Percentiles rank a stretch among this genome's conserved stretches.
Conservation (phyloP, 2,113 vertebrate species). For the Daubentonia madagascariensis region DNA sequence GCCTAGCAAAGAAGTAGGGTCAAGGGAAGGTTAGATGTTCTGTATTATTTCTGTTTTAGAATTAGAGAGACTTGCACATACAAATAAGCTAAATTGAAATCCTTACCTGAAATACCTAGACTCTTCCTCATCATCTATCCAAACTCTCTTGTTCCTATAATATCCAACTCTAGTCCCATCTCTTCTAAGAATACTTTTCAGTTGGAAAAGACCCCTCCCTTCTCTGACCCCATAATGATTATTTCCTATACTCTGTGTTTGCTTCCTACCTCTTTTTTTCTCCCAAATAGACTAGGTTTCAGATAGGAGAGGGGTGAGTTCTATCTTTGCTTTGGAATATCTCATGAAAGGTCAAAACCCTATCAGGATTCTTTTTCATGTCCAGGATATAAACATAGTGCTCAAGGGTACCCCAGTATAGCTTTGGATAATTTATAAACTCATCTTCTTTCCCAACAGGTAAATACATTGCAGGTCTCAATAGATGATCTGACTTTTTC, state of each 20-base stretch:
- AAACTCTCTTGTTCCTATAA: not conserved
- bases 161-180: not conserved
- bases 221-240: not conserved
- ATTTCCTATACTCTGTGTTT: not conserved
- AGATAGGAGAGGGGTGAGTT: not conserved
- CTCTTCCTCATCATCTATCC: not conserved
- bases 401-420: not conserved
- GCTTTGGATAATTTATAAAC: not conserved
- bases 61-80: not conserved
- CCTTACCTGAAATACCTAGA: not conserved
- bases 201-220: not conserved
- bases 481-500: not conserved
- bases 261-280: not conserved
- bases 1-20: not conserved
- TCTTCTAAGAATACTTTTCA: not conserved
- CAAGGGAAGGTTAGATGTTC: not conserved
- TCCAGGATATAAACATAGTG: not conserved
- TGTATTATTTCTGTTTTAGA: not conserved
- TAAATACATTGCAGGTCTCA: not conserved
- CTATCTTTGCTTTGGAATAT: not conserved
- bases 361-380: not conserved
- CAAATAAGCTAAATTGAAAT: not conserved
- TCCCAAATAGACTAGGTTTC: not conserved
- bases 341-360: not conserved
- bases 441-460: not conserved